These are phyloP conservation scores for Python bivittatus DNA, from an alignment of 2,113 vertebrate genomes.

Conservation along the genomic window DNA sequence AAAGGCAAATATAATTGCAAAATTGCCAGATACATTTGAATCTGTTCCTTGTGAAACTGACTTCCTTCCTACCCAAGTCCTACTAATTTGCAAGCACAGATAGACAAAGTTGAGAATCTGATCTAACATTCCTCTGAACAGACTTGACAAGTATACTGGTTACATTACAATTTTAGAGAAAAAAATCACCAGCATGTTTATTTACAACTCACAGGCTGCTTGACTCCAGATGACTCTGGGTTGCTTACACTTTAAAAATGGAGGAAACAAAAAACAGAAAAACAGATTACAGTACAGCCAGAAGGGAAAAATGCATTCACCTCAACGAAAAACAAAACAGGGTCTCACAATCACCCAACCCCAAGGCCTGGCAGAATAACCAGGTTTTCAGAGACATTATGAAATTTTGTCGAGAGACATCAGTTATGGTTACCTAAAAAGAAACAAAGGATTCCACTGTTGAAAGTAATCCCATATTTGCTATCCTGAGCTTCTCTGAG, in stretches of 20 bases:
- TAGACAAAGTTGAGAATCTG: not conserved
- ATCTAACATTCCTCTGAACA: not conserved
- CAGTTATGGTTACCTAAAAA: not conserved
- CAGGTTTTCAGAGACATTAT: not conserved
- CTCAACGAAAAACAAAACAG: not conserved
- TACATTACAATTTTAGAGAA: not conserved
- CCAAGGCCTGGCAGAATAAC: not conserved
- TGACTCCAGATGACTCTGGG: not conserved
- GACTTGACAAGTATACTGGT: not conserved
- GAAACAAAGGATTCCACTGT: not conserved
- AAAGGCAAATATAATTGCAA: not conserved
- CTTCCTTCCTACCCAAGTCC: not conserved
- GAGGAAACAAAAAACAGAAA: not conserved
- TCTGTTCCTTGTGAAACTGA: not conserved
- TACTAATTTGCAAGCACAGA: not conserved
- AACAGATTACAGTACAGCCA: not conserved
- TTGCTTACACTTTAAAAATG: not conserved
- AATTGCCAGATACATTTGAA: not conserved
- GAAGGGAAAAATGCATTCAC: not conserved
- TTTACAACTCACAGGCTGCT: not conserved
- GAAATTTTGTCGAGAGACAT: not conserved
- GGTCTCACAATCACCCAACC: not conserved
- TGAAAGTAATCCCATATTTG: not conserved
- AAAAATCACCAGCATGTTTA: not conserved
- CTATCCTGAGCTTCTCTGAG: not conserved